A percentile compares a stretch with the other conserved stretches of the same genome.
Conservation (phyloP, 2,888 invertebrate genomes). For the Cinara cedri region DNA sequence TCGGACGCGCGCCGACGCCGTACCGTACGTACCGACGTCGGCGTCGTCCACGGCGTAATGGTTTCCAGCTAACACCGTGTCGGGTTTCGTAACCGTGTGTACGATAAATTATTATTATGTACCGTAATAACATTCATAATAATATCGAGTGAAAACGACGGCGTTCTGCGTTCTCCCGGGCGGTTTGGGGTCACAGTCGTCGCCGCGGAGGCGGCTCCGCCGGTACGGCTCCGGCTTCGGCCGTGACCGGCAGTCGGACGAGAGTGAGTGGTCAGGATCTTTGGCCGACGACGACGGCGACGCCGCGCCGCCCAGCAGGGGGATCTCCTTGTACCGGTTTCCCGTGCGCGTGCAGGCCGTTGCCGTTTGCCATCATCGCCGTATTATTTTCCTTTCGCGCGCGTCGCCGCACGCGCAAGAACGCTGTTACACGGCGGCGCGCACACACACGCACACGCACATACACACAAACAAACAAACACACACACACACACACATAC, state of each 20-base stretch:
- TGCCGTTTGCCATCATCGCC: neutral
- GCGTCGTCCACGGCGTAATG: too few relatives aligned
- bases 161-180: too few relatives aligned
- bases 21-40: too few relatives aligned
- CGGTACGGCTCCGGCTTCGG: neutral
- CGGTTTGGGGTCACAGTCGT: conserved; percentile 27
- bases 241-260: conserved; percentile 52
- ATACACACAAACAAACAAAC: too few relatives aligned
- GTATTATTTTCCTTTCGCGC: conserved; percentile 47
- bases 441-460: conserved; percentile 2
- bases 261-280: conserved; percentile 55
- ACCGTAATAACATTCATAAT: too few relatives aligned
- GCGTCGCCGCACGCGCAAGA: conserved; percentile 27
- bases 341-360: neutral
- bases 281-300: too few relatives aligned
- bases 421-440: neutral
- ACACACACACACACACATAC: too few relatives aligned
- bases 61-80: too few relatives aligned
- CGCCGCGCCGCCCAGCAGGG: neutral
- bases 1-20: too few relatives aligned
- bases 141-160: too few relatives aligned
- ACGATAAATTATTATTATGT: neutral
- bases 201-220: neutral
- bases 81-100: neutral
- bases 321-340: conserved; percentile 56